phyloP scores from a whole-genome alignment of 2,113 vertebrate species.

The Herpetotheres cachinnans region DNA sequence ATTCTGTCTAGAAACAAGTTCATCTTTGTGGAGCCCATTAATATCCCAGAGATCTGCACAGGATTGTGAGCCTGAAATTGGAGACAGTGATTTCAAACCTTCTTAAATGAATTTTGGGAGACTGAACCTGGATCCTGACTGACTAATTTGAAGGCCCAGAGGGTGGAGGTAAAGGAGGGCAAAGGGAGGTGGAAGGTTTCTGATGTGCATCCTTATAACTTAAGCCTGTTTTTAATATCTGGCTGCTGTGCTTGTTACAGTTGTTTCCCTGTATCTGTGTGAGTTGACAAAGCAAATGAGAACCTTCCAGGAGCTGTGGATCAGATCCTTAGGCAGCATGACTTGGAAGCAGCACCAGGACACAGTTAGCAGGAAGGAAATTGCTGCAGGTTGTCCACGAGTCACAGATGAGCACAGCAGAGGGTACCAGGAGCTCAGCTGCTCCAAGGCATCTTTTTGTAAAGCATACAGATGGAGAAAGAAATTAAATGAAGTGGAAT shows the following conservation, averaged over 20 bases:
- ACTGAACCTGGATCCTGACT: background rate
- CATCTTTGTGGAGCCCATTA: background rate
- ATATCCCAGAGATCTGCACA: background rate
- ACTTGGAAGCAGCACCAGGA: background rate
- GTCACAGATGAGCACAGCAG: background rate
- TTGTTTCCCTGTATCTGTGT: background rate
- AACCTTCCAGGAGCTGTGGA: background rate
- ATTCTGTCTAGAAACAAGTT: background rate
- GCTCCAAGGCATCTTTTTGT: background rate
- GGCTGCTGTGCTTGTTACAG: background rate
- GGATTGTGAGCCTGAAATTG: background rate
- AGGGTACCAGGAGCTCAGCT: background rate
- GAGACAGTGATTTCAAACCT: background rate
- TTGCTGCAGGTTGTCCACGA: background rate
- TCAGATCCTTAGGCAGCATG: background rate
- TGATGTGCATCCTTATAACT: background rate
- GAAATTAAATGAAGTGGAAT: background rate
- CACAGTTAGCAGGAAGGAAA: background rate
- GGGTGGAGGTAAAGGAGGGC: background rate
- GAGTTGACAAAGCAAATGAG: background rate
- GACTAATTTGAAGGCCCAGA: background rate
- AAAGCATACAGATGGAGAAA: background rate
- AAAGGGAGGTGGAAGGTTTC: background rate
- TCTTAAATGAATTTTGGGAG: background rate
- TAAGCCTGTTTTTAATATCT: background rate